These are phyloP conservation scores for Dendrolimus punctatus DNA, from an alignment of 1,140 invertebrate genomes.

Conservation along the genomic window DNA sequence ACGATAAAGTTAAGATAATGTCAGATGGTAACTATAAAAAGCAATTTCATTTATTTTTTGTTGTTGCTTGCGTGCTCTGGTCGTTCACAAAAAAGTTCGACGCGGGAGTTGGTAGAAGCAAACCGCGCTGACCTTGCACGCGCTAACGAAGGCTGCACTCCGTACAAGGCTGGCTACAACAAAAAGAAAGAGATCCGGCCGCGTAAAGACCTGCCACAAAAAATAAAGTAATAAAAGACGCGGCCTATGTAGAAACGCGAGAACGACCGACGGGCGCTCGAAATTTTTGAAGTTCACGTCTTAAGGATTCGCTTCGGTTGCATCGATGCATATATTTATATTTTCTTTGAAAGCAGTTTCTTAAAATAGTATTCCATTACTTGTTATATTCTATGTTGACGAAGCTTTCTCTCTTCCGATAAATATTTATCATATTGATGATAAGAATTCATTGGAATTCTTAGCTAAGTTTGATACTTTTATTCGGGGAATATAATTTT, in stretches of 20 bases:
- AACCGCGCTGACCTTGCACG: slow-evolving; percentile 51
- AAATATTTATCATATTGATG: too few relatives aligned
- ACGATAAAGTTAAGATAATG: slow-evolving; percentile 1
- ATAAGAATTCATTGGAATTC: too few relatives aligned
- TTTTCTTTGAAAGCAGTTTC: too few relatives aligned
- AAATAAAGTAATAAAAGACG: slow-evolving; percentile 46
- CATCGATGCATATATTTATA: slow-evolving; percentile 1
- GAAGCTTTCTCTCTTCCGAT: too few relatives aligned
- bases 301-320: slow-evolving; percentile 6
- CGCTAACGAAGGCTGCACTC: slow-evolving; percentile 58
- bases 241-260: slow-evolving; percentile 32
- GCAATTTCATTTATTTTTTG: slow-evolving; percentile 5
- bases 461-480: too few relatives aligned
- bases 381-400: too few relatives aligned
- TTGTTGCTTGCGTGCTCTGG: slow-evolving; percentile 1
- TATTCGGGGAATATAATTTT: too few relatives aligned
- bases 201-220: slow-evolving; percentile 56
- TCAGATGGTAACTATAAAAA: neutral
- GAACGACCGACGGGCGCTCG: slow-evolving; percentile 23
- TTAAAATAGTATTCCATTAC: too few relatives aligned
- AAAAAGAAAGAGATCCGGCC: slow-evolving; percentile 44
- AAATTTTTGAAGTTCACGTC: slow-evolving; percentile 23
- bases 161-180: slow-evolving; percentile 45
- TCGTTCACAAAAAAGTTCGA: slow-evolving; percentile 11
- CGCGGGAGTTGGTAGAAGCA: slow-evolving; percentile 19